Percentiles rank a stretch among this genome's conserved stretches.
These are phyloP conservation scores for Sternotherus odoratus DNA, from an alignment of 2,797 vertebrate genomes.

Conservation along the genomic window DNA sequence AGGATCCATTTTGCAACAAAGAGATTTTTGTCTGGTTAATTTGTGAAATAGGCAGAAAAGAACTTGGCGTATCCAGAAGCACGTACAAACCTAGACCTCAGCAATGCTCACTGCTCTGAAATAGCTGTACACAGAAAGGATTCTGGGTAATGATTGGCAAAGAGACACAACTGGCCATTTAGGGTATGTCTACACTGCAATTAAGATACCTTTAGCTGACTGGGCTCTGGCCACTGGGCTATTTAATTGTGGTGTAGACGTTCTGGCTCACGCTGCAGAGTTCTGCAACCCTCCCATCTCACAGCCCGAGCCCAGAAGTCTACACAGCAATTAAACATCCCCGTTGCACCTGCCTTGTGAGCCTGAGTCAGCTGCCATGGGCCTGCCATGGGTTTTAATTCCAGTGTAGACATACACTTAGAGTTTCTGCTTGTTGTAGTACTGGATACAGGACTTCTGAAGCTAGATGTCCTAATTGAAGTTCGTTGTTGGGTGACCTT, in stretches of 20 bases:
- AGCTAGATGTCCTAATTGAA: background rate
- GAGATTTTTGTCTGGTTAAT: background rate
- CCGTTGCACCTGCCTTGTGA: background rate
- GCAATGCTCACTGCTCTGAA: background rate
- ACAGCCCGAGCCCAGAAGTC: background rate
- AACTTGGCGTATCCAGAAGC: background rate
- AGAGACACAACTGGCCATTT: background rate
- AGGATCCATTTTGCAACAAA: background rate
- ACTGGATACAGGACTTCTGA: background rate
- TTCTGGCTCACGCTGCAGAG: background rate
- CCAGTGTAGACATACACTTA: background rate
- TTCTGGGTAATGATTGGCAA: background rate
- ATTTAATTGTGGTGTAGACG: background rate
- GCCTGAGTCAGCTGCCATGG: background rate
- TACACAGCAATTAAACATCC: background rate
- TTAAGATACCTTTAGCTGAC: background rate
- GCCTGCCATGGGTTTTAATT: background rate
- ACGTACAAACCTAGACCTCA: background rate
- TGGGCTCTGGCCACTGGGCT: background rate
- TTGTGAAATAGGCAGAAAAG: conserved; percentile 10
- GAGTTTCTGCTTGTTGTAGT: conserved; percentile 11
- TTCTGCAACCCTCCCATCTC: background rate
- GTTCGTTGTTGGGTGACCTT: background rate
- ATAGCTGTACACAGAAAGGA: conserved; percentile 1
- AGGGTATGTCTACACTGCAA: background rate